Conservation (phyloP, 2,113 vertebrate species). For the Calidris pugnax region DNA sequence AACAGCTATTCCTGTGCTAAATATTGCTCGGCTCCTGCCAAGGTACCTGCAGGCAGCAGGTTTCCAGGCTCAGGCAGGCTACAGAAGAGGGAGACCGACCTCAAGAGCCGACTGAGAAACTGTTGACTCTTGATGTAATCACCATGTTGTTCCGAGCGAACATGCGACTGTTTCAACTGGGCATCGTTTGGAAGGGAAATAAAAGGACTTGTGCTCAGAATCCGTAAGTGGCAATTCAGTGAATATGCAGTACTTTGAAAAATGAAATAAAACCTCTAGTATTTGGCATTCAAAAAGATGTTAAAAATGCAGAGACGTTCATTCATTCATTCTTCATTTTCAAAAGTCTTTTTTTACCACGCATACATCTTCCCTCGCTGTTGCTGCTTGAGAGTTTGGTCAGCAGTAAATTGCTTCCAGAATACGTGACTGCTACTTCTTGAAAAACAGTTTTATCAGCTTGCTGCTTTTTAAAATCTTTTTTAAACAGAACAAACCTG, state of each 20-base stretch:
- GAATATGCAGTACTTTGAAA: neutral
- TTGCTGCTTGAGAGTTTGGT: neutral
- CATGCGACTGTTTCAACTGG: neutral
- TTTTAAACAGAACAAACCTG: neutral
- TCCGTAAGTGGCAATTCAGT: neutral
- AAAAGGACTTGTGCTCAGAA: neutral
- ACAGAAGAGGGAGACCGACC: neutral
- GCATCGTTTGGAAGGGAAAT: neutral
- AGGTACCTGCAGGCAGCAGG: neutral
- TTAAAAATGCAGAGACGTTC: neutral
- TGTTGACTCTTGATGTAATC: neutral
- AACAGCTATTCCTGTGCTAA: neutral
- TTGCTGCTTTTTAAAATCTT: neutral
- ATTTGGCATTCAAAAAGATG: neutral
- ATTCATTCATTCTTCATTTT: neutral
- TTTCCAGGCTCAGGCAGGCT: neutral
- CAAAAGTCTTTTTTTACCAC: neutral
- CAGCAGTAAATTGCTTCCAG: neutral
- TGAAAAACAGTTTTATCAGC: neutral
- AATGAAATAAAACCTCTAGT: neutral
- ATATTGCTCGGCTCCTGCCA: neutral
- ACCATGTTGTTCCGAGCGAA: neutral
- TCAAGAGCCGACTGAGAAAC: neutral
- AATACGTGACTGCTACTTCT: neutral
- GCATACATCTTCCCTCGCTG: neutral